Percentiles rank a stretch among this genome's conserved stretches.
These are phyloP conservation scores for Lethenteron camtschaticum DNA, from an alignment of 2,113 vertebrate species.

Conservation along the genomic window DNA sequence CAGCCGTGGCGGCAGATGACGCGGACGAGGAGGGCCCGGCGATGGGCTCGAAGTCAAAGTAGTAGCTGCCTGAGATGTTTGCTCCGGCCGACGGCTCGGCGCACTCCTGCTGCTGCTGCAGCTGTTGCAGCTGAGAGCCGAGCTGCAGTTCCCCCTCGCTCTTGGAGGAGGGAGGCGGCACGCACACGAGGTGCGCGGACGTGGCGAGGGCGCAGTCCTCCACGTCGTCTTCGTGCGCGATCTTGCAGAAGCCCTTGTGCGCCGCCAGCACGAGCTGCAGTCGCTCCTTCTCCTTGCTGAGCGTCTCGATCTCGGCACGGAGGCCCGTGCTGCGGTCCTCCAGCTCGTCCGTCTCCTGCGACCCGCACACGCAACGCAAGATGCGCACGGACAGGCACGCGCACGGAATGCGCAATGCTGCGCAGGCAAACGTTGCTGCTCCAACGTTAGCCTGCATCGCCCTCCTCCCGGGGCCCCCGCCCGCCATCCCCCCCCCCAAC, in stretches of 20 bases:
- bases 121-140: background rate
- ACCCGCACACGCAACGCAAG: constrained; percentile 9
- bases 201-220: background rate
- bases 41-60: constrained; percentile 4
- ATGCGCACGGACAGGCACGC: background rate
- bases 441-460: no score
- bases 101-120: background rate
- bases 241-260: constrained; percentile 79
- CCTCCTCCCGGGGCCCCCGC: no score
- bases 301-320: constrained; percentile 60
- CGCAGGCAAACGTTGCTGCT: no score
- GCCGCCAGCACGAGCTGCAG: constrained; percentile 86
- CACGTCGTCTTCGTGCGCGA: constrained; percentile 33
- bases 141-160: background rate
- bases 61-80: constrained; percentile 1
- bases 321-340: constrained; percentile 72
- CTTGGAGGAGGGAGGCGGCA: background rate
- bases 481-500: no score
- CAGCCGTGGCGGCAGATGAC: no score
- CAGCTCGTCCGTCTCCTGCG: constrained; percentile 71
- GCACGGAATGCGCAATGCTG: no score
- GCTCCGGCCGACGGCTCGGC: background rate
- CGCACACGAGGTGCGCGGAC: background rate
- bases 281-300: constrained; percentile 82
- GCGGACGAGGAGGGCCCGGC: background rate